Evolutionary conservation across 2,888 invertebrate genomes (phyloP).

Genomic region (Acrobasis consociella): DNA sequence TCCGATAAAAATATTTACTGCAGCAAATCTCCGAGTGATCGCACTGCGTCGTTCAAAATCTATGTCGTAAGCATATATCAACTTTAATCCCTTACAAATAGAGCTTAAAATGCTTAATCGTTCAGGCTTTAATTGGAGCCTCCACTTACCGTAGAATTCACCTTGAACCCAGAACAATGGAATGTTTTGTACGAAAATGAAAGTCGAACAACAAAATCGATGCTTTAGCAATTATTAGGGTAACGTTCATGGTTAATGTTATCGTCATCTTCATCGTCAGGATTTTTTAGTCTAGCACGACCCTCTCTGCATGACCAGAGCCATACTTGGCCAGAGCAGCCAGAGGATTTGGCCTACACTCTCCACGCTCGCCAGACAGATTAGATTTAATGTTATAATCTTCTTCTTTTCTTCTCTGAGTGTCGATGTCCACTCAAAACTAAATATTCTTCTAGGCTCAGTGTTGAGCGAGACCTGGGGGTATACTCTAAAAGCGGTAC

Average conservation of each 20-base stretch:
- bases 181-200: slow-evolving; percentile 55
- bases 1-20: slow-evolving; percentile 10
- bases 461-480: too few relatives aligned
- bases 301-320: too few relatives aligned
- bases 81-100: neutral
- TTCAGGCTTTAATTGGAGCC: slow-evolving; percentile 31
- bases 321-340: too few relatives aligned
- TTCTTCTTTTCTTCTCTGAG: too few relatives aligned
- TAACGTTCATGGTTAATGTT: neutral
- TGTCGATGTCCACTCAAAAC: too few relatives aligned
- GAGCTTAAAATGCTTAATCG: slow-evolving; percentile 7
- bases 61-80: neutral
- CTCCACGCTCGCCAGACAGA: too few relatives aligned
- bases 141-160: slow-evolving; percentile 42
- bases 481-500: too few relatives aligned
- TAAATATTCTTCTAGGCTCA: too few relatives aligned
- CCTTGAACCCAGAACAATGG: slow-evolving; percentile 72
- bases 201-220: slow-evolving; percentile 42
- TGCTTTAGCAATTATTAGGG: slow-evolving; percentile 11
- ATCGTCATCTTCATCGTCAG: too few relatives aligned
- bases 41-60: neutral
- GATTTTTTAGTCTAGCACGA: too few relatives aligned
- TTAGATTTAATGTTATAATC: too few relatives aligned
- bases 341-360: too few relatives aligned
- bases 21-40: neutral